Percentiles rank a stretch among this genome's conserved stretches.
Conservation (phyloP, 1,140 invertebrate species). For the Oreohelix idahoensis region DNA sequence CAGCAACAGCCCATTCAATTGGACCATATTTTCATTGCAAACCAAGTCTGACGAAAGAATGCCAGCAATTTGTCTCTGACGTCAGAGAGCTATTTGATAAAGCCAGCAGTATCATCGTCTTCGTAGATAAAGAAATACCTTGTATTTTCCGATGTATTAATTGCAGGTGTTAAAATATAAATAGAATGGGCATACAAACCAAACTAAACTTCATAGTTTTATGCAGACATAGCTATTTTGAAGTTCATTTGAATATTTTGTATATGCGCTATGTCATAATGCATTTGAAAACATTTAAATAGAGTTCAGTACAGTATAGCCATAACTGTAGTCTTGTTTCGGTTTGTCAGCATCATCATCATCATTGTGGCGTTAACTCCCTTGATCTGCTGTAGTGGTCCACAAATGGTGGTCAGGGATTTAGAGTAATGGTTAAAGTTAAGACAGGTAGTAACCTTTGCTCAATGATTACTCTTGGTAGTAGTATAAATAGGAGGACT, state of each 20-base stretch:
- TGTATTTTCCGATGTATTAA: neutral
- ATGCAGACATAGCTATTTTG: neutral
- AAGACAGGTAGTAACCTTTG: too few relatives aligned
- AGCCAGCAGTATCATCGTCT: neutral
- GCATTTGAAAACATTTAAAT: too few relatives aligned
- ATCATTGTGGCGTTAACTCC: too few relatives aligned
- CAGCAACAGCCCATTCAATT: neutral
- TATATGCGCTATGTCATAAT: too few relatives aligned
- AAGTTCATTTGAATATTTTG: neutral
- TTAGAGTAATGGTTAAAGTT: too few relatives aligned
- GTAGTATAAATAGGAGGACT: too few relatives aligned
- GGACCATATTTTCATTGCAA: neutral
- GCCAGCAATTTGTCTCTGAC: neutral
- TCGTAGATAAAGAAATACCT: neutral
- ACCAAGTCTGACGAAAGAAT: neutral
- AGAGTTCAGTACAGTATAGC: too few relatives aligned
- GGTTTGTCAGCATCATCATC: too few relatives aligned
- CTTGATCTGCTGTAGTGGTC: too few relatives aligned
- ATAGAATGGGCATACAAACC: neutral
- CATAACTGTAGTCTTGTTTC: too few relatives aligned
- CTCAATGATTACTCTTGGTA: too few relatives aligned
- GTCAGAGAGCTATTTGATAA: conserved; percentile 8
- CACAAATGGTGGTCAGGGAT: too few relatives aligned
- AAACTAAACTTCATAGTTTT: neutral
- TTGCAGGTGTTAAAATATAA: neutral